Evolutionary conservation across 2,797 vertebrate genomes (phyloP), one percentile per base, ranked within the genome.

Genomic region (Tragopan temminckii): DNA sequence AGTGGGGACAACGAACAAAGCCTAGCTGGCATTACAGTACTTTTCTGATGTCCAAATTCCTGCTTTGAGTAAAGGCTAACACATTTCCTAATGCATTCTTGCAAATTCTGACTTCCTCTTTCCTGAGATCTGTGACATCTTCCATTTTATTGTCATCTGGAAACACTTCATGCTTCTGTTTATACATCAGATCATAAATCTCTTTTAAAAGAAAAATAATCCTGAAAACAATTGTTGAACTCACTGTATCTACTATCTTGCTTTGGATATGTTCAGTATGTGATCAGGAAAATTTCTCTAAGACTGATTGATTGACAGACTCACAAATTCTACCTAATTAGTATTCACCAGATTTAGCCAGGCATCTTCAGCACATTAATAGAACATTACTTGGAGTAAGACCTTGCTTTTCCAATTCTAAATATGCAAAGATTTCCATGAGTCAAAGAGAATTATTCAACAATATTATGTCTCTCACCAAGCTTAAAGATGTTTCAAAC

Each of bases 61-160:
- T 58, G 77, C 85, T 71, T 71, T 31, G 29, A 69, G 62, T 27
- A 85, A 88, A 94, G 94, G 19, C 33, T n/a, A 93, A 83, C 46
- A 50, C 3, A 53, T 58, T 91, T 75, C 45, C 43, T 83, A 78
- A 78, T 13, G 33, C n/a, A 62, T 80, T 66, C 55, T 36, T 82
- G 25, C 42, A 64, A 85, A 48, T 66, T 85, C 71, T 57, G 67
- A 80, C 52, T 75, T 89, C 45, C 62, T 72, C 62, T 72, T 68
- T 68, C 46, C 70, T 33, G 45, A 82, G 53, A 74, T 33, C 6
- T 46, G 11, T 52, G 57, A 77, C 53, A 61, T 52, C 36, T 80
- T 85, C 75, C 45, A 62, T 85, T 29, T 45, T 90, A 42, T 43
- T 78, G n/a, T 83, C 45, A 82, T 80, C 80, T 80, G 72, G 57